These are phyloP conservation scores for Clepsis dumicolana DNA, from an alignment of 2,888 invertebrate species.

Conservation along the genomic window DNA sequence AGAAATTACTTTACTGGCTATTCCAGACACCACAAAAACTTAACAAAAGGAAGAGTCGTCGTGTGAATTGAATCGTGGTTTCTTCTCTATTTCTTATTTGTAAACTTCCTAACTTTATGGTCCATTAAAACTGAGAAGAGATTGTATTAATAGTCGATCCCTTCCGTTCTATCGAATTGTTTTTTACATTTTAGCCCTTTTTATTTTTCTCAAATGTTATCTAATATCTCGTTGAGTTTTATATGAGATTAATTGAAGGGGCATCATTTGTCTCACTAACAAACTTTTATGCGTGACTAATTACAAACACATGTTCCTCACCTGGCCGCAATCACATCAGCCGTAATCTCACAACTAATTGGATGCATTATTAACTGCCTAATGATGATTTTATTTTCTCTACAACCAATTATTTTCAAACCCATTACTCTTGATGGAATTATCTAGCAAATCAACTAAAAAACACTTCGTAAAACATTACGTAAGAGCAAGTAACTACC, in stretches of 20 bases:
- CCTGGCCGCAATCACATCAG: constrained; percentile 49
- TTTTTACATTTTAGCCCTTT: neutral
- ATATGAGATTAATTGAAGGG: constrained; percentile 35
- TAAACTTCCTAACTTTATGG: constrained; percentile 26
- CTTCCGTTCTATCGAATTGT: neutral
- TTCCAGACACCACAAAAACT: constrained; percentile 36
- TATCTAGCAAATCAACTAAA: constrained; percentile 17
- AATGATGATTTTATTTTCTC: constrained; percentile 41
- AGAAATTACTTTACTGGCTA: constrained; percentile 42
- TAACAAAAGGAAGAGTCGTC: constrained; percentile 17
- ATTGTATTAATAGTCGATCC: neutral
- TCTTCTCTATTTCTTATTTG: constrained; percentile 17
- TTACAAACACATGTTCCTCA: constrained; percentile 50
- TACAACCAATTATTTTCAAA: constrained; percentile 36
- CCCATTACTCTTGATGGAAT: constrained; percentile 20
- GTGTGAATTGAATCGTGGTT: constrained; percentile 10
- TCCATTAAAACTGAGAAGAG: neutral
- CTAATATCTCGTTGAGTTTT: neutral
- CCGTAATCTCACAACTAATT: constrained; percentile 52
- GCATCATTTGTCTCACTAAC: constrained; percentile 43
- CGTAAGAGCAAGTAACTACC: constrained; percentile 53
- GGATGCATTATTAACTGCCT: constrained; percentile 45
- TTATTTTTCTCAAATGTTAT: neutral
- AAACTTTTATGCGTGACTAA: constrained; percentile 48
- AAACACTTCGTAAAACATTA: constrained; percentile 21